phyloP scores from a whole-genome alignment of 2,113 vertebrate species.

The Myotis lucifugus region DNA sequence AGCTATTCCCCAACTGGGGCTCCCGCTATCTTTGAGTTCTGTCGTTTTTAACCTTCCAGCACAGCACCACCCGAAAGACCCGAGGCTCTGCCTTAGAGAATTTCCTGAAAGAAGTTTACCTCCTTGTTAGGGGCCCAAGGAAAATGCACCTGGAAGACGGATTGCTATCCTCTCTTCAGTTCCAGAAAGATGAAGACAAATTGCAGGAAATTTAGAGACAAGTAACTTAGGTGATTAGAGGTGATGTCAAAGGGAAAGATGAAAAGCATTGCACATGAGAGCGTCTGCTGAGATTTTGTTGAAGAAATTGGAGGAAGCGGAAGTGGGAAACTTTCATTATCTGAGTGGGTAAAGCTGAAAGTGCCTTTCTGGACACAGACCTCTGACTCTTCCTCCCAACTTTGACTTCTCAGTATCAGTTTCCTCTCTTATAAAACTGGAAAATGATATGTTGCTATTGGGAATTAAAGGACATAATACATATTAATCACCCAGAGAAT shows the following conservation, averaged over 20 bases:
- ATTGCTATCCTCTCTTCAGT: conserved; percentile 27
- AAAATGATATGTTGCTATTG: neutral
- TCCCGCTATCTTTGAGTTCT: neutral
- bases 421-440: neutral
- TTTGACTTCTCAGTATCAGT: neutral
- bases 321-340: neutral
- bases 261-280: conserved; percentile 37
- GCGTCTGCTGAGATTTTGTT: neutral
- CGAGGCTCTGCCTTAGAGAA: neutral
- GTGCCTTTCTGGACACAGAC: neutral
- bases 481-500: neutral
- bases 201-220: conserved; percentile 53
- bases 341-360: neutral
- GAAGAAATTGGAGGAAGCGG: neutral
- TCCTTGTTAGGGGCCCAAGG: neutral
- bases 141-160: conserved; percentile 41
- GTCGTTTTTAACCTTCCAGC: neutral
- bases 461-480: neutral
- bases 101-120: neutral
- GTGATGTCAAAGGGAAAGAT: conserved; percentile 50
- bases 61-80: neutral
- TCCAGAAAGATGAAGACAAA: conserved; percentile 64
- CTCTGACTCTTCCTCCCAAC: neutral
- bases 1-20: neutral
- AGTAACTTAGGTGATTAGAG: conserved; percentile 56